Base-by-base conservation (phyloP, 1,140 invertebrate species). In the Sarcophaga peregrina region DNA sequence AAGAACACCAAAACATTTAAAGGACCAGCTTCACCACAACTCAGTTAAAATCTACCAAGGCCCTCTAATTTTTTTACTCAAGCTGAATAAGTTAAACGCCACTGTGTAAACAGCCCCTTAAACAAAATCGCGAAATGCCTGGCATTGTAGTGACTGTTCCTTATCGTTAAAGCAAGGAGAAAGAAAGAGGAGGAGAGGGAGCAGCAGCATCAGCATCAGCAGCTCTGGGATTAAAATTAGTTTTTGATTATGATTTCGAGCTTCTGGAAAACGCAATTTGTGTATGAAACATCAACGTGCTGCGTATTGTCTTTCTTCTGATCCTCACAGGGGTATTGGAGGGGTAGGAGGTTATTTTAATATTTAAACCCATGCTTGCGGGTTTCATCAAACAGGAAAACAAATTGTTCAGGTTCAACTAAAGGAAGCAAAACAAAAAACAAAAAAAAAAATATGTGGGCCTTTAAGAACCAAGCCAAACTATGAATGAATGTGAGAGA, bases 221-320 rank as follows among this genome's bases (percentile, higher is more conserved):
- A 72, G 80, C 82, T 80, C 80, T 78, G 87, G 88, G 88, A 89
- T 89, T 89, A 89, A 89, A 89, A 89, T 89, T 89, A 89, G 88
- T 89, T 89, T 89, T 89, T 89, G 88, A 89, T 89, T 89, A 89
- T 88, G 88, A 88, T 88, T 89, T 89, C 88, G 88, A 89, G 88
- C 88, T 89, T 89, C 88, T 89, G 88, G 88, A 89, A 88, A 89
- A 89, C 88, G 88, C 88, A 89, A 89, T 89, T 87, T 88, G 87
- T 83, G 87, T 78, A 78, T 78, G 74, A 84, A 84, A 83, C 84
- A 82, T 83, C 73, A 46, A 37, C 25, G 25, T 2, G 15, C 20
- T n/a, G 8, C 81, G 54, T 73, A 37, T 37, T 82, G 81, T 17
- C 50, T 52, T 52, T 68, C 52, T 47, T 37, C 52, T 48, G 45